Evolutionary conservation across 2,797 vertebrate genomes (phyloP), one percentile per base, ranked within the genome.

Genomic region (Coilia nasus): DNA sequence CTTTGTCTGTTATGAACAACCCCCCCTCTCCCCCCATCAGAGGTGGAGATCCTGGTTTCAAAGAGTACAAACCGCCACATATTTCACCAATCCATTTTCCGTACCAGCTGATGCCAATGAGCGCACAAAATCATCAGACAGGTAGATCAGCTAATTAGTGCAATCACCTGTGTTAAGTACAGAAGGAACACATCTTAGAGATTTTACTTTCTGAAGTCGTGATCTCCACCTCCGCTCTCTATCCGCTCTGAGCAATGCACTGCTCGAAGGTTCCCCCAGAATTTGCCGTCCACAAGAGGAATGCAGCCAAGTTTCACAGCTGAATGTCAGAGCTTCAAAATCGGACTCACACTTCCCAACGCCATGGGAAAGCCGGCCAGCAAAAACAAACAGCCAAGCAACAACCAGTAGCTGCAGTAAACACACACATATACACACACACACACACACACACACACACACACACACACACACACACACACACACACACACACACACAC

Each of bases 261-360:
- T 54, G 86, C 71, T 78, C 17, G 35, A 35, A 17, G 35, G 25
- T 44, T 78, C 35, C 71, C 71, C 7, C 35, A 80, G 35, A 85
- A 85, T 83, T 28, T 82, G 47, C 64, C 83, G 86, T 83, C 78
- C 83, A 50, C 64, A 81, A 44, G 44, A 62, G 81, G 67, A 86
- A 86, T 41, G 81, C 21, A 75, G 84, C 83, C 86, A 84, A 83
- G 81, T 46, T 84, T 88, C 82, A 87, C 75, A 83, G 83, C 47
- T 60, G 35, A 81, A 50, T 2, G 75, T 44, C 56, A 31, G 0
- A 35, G 23, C 25, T 83, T 67, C 75, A 83, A 82, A 81, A 82
- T 25, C 41, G 25, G 23, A 57, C 78, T 59, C 44, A 21, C 71
- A 47, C 85, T 80, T 85, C 81, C 83, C 2, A 78, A 59, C 44